phyloP scores from a whole-genome alignment of 2,113 vertebrate genomes.

The Greenwoodochromis staneri region DNA sequence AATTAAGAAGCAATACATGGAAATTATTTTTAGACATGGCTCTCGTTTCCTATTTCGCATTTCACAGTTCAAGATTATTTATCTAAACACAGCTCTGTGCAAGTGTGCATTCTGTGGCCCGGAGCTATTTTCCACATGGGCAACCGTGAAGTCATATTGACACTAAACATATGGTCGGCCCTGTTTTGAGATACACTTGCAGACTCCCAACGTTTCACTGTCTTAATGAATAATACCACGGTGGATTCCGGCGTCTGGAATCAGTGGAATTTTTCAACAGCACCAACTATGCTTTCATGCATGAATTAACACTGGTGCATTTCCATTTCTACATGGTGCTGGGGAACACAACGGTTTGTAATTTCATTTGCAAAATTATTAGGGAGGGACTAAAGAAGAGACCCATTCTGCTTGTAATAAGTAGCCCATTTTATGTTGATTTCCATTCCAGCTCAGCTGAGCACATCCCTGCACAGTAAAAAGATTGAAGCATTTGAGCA shows the following conservation, averaged over 20 bases:
- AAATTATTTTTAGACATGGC: slow-evolving; percentile 60
- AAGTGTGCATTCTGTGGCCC: slow-evolving; percentile 62
- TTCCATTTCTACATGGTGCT: slow-evolving; percentile 56
- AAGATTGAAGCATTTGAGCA: slow-evolving; percentile 44
- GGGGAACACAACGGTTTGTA: slow-evolving; percentile 49
- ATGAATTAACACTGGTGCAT: slow-evolving; percentile 61
- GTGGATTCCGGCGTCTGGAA: slow-evolving; percentile 67
- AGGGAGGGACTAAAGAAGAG: slow-evolving; percentile 26
- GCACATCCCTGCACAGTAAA: slow-evolving; percentile 21
- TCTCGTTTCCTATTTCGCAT: slow-evolving; percentile 47
- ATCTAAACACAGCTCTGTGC: slow-evolving; percentile 65
- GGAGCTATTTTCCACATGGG: slow-evolving; percentile 76
- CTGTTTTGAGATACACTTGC: slow-evolving; percentile 70
- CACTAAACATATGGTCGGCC: slow-evolving; percentile 78
- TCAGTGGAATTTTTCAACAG: slow-evolving; percentile 52
- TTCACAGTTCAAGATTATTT: slow-evolving; percentile 70
- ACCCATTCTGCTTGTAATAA: slow-evolving; percentile 27
- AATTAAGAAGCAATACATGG: slow-evolving; percentile 48
- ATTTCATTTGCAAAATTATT: slow-evolving; percentile 60
- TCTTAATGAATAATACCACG: slow-evolving; percentile 77
- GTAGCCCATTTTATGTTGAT: slow-evolving; percentile 43
- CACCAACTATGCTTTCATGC: slow-evolving; percentile 65
- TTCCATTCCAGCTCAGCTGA: slow-evolving; percentile 33
- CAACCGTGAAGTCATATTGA: slow-evolving; percentile 78
- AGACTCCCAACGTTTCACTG: slow-evolving; percentile 71